Evolutionary conservation across 2,113 vertebrate genomes (phyloP).

Genomic region (Forbesichthys papilliferus): DNA sequence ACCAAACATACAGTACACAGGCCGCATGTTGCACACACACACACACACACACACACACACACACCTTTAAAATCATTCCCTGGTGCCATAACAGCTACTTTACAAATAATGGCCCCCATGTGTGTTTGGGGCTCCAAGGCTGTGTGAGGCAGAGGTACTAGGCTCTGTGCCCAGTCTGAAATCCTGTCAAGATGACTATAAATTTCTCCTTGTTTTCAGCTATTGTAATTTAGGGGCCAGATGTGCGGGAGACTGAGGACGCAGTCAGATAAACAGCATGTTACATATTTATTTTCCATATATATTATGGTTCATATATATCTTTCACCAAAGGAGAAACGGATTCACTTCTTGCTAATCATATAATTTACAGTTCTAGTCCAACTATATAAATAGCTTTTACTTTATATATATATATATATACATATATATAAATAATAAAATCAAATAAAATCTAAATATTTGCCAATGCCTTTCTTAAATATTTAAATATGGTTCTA

Average conservation of each 20-base stretch:
- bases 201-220: conserved; percentile 75
- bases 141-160: conserved; percentile 70
- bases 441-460: no score
- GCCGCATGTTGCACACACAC: conserved; percentile 51
- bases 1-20: conserved; percentile 59
- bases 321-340: conserved; percentile 6
- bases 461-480: no score
- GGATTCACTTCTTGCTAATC: conserved; percentile 9
- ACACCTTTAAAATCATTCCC: conserved; percentile 71
- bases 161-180: conserved; percentile 76
- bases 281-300: conserved; percentile 63
- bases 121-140: conserved; percentile 71
- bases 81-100: conserved; percentile 76
- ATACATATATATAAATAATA: no score
- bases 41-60: conserved; percentile 11
- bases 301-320: conserved; percentile 37
- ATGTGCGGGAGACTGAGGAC: conserved; percentile 73
- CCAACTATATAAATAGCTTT: no score
- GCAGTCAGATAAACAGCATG: conserved; percentile 68
- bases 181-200: conserved; percentile 76
- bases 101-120: conserved; percentile 78
- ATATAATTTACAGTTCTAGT: no score
- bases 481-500: no score
- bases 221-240: conserved; percentile 77
- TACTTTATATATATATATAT: no score